Evolutionary conservation across 1,140 invertebrate species (phyloP).

Genomic region (Lasioglossum albipes): DNA sequence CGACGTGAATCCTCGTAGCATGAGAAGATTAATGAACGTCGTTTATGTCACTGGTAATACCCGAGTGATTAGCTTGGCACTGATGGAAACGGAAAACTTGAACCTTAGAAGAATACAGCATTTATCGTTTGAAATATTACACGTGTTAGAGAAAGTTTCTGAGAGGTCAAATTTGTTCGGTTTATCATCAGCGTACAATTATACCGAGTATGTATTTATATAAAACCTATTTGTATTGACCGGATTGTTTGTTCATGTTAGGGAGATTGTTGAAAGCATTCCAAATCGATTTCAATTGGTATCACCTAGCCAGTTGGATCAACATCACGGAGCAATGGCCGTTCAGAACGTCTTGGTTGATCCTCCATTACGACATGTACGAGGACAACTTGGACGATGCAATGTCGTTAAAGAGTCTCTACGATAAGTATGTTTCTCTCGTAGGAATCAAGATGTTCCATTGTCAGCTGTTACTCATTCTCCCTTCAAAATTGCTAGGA

Average conservation of each 20-base stretch:
- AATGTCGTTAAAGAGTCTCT: conserved; percentile 91
- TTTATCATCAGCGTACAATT: background rate
- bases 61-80: background rate
- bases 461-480: conserved; percentile 2
- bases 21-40: conserved; percentile 98
- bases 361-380: conserved; percentile 94
- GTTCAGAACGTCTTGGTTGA: conserved; percentile 97
- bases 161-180: background rate
- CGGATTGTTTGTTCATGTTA: conserved; percentile 71
- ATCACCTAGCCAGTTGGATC: conserved; percentile 97
- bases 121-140: background rate
- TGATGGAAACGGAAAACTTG: background rate
- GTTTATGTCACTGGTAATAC: conserved; percentile 93
- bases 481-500: conserved; percentile 78
- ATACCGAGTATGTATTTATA: background rate
- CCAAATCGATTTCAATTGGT: conserved; percentile 99
- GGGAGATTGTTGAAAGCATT: conserved; percentile 97
- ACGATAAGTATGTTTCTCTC: conserved; percentile 89
- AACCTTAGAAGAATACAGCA: background rate
- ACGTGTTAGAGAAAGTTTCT: no score
- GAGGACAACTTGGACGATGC: conserved; percentile 93
- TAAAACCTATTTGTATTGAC: background rate
- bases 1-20: conserved; percentile 97
- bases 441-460: background rate
- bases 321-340: conserved; percentile 99